Base-by-base conservation (phyloP, 2,888 invertebrate genomes). In the Drosophila kuntzei region DNA sequence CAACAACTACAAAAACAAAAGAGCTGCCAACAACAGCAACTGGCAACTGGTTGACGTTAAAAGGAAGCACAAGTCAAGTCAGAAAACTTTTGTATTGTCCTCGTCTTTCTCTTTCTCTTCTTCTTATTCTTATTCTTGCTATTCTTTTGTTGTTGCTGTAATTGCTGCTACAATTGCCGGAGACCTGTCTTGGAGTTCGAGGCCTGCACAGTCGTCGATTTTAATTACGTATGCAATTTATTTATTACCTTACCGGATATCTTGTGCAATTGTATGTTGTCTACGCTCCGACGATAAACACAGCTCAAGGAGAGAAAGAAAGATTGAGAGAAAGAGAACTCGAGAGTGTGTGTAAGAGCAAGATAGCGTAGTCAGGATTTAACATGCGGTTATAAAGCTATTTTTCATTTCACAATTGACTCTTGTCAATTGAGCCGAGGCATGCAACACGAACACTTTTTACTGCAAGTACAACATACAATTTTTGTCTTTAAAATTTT, bases 201-300 rank as follows among this genome's bases (percentile, higher is more conserved):
- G 76, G 57, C 65, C 75, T 80, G 80, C 85, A 70, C 64, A 80
- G 81, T 89, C 88, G 86, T 89, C 89, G 87, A 85, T 89, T 86
- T 89, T 86, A 86, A 86, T 86, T 86, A 89, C 89, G 89, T 89
- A 86, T 87, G 86, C 86, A 87, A 87, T 85, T 86, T 85, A 86
- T 87, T 86, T 89, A 86, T 86, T 86, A 89, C 85, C 87, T 78
- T 77, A 64, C 80, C 88, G 86, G 89, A 86, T 85, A 84, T 87
- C 87, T 85, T 86, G 83, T 83, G 89, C 89, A 71, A 83, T 88
- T 87, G 81, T 87, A 71, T 73, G 66, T 64, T 69, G 81, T 49
- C 39, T 61, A 37, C 71, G 54, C 49, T 57, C 66, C 25, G 63
- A 62, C 46, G 64, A 66, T 59, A 57, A 68, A 63, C 20, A 18